Percentiles rank a stretch among this genome's conserved stretches.
phyloP scores from a whole-genome alignment of 2,113 vertebrate genomes.

The Xiphophorus maculatus region DNA sequence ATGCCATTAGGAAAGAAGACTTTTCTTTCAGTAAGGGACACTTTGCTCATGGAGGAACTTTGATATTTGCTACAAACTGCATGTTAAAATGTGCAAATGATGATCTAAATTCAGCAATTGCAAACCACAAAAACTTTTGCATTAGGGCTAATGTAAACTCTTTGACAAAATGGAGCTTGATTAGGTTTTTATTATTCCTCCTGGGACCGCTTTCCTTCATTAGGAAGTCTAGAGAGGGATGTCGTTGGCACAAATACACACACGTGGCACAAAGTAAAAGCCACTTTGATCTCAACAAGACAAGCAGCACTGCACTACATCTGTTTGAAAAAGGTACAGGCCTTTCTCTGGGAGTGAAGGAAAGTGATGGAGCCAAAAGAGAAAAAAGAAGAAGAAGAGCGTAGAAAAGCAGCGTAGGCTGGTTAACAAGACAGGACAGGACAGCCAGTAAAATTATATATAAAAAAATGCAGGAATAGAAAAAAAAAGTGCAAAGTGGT shows the following conservation, averaged over 20 bases:
- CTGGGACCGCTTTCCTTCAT: conserved; percentile 24
- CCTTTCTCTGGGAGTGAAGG: conserved; percentile 8
- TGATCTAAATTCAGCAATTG: conserved; percentile 38
- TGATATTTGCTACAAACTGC: conserved; percentile 60
- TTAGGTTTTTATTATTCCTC: conserved; percentile 23
- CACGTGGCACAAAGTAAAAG: background rate
- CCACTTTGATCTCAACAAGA: conserved; percentile 18
- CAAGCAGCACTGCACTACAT: background rate
- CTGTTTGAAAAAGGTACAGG: conserved; percentile 16
- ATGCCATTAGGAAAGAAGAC: background rate
- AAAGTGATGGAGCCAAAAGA: conserved; percentile 12
- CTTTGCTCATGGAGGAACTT: conserved; percentile 45
- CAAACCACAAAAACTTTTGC: conserved; percentile 48
- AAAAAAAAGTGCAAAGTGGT: background rate
- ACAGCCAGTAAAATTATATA: conserved; percentile 17
- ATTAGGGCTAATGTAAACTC: conserved; percentile 21
- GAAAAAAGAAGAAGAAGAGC: conserved; percentile 3
- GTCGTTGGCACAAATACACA: conserved; percentile 7
- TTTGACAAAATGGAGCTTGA: conserved; percentile 36
- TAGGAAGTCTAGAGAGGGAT: conserved; percentile 20
- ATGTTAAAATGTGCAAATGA: conserved; percentile 69
- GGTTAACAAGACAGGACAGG: conserved; percentile 44
- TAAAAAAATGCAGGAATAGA: conserved; percentile 13
- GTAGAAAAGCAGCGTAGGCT: conserved; percentile 1
- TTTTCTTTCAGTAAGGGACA: conserved; percentile 46